Conservation (phyloP, 2,797 vertebrate species). For the Rhynchonycteris naso region DNA sequence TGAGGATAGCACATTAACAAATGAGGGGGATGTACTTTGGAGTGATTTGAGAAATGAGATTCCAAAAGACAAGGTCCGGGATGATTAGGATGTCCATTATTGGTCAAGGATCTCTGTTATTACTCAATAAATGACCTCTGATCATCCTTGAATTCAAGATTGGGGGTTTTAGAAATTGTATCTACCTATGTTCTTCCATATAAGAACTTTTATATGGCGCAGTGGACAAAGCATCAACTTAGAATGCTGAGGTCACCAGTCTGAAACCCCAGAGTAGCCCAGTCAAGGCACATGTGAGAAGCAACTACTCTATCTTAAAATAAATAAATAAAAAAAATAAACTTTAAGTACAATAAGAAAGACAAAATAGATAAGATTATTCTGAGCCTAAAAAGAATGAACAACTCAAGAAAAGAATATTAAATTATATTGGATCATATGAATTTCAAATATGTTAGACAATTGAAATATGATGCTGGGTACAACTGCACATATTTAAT, state of each 20-base stretch:
- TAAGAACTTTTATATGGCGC: background rate
- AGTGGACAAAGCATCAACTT: too few relatives aligned
- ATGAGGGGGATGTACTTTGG: background rate
- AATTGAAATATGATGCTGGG: constrained; percentile 42
- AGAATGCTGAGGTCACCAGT: too few relatives aligned
- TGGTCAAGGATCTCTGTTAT: background rate
- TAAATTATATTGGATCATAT: constrained; percentile 44
- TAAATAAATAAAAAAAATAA: background rate
- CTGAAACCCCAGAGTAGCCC: too few relatives aligned
- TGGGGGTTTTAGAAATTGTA: background rate
- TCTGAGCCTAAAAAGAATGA: constrained; percentile 54
- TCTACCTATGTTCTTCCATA: background rate
- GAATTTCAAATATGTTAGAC: constrained; percentile 63
- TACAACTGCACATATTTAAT: constrained; percentile 11
- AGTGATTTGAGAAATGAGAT: constrained; percentile 2
- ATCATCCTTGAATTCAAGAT: constrained; percentile 27
- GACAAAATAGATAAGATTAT: constrained; percentile 39
- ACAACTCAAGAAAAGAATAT: constrained; percentile 57
- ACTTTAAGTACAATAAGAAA: constrained; percentile 51
- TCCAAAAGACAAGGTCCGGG: background rate
- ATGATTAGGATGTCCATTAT: background rate
- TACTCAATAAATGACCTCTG: background rate
- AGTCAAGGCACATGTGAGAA: too few relatives aligned
- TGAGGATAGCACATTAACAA: background rate
- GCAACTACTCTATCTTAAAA: too few relatives aligned